These are phyloP conservation scores for Melanotaenia pygmaea DNA, from an alignment of 2,797 vertebrate species.

Conservation along the genomic window DNA sequence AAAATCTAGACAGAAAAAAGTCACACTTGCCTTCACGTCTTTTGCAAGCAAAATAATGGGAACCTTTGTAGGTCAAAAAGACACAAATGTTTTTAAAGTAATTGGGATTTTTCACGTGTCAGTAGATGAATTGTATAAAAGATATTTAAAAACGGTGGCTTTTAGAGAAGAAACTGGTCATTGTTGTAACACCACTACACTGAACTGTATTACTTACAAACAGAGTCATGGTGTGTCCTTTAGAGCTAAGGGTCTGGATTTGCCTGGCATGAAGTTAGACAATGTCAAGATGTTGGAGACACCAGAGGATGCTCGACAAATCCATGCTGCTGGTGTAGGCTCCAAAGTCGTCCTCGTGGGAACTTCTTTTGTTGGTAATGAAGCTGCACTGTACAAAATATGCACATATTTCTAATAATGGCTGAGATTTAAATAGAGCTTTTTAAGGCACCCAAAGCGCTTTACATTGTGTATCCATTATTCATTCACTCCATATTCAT, in stretches of 20 bases:
- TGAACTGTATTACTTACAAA: slow-evolving; percentile 3
- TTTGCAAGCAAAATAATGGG: too few species aligned
- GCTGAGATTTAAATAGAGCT: too few species aligned
- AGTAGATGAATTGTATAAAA: too few species aligned
- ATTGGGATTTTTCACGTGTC: too few species aligned
- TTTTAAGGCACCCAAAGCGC: too few species aligned
- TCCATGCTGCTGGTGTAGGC: slow-evolving; percentile 79
- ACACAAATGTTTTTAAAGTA: too few species aligned
- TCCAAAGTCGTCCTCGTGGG: slow-evolving; percentile 83
- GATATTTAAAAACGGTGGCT: neutral
- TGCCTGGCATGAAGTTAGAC: slow-evolving; percentile 81
- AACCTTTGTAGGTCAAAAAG: too few species aligned
- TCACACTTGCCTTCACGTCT: too few species aligned
- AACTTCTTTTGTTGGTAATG: slow-evolving; percentile 81
- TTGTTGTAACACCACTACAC: neutral
- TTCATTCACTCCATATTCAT: too few species aligned
- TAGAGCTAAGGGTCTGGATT: slow-evolving; percentile 80
- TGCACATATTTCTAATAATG: neutral
- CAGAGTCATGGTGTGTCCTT: slow-evolving; percentile 16
- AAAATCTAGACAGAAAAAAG: too few species aligned
- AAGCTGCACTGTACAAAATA: neutral
- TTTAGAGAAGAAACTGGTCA: neutral
- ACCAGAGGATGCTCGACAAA: slow-evolving; percentile 83
- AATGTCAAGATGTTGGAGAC: slow-evolving; percentile 82
- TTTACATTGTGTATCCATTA: too few species aligned